Evolutionary conservation across 1,140 invertebrate genomes (phyloP).

Genomic region (Uloborus diversus): DNA sequence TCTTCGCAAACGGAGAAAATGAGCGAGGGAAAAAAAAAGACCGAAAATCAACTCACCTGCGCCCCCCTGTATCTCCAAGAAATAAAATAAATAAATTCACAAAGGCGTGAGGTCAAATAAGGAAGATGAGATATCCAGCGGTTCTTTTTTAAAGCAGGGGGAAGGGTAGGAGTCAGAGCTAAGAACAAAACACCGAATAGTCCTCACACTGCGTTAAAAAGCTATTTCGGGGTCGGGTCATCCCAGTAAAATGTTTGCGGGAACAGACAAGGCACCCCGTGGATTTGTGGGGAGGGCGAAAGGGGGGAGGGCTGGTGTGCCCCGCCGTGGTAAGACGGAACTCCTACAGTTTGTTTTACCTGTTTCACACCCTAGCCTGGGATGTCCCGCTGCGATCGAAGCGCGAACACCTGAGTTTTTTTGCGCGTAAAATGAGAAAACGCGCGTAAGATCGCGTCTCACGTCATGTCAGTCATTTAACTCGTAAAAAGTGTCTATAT

Average conservation of each 20-base stretch:
- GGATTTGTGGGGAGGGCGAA: background rate
- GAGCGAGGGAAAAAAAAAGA: conserved; percentile 9
- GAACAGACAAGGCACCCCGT: conserved; percentile 31
- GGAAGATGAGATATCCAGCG: conserved; percentile 46
- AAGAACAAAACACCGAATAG: background rate
- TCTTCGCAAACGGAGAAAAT: background rate
- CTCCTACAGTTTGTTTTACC: conserved; percentile 56
- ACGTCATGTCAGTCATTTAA: background rate
- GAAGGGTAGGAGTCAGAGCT: background rate
- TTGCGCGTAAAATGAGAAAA: conserved; percentile 11
- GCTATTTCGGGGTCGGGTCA: conserved; percentile 40
- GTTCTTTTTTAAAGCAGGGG: conserved; percentile 1
- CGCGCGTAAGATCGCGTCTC: background rate
- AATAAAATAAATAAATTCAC: conserved; percentile 34
- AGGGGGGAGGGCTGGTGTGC: conserved; percentile 4
- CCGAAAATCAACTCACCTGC: no score
- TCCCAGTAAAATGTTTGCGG: conserved; percentile 40
- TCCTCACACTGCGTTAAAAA: conserved; percentile 38
- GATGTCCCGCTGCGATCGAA: conserved; percentile 24
- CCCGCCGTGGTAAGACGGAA: conserved; percentile 43
- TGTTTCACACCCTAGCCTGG: conserved; percentile 50
- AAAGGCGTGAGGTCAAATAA: conserved; percentile 37
- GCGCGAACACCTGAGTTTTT: conserved; percentile 48
- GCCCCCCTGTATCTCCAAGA: background rate
- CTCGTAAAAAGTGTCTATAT: background rate